phyloP scores from a whole-genome alignment of 2,888 invertebrate genomes.

The Linhomoeus sp. region DNA sequence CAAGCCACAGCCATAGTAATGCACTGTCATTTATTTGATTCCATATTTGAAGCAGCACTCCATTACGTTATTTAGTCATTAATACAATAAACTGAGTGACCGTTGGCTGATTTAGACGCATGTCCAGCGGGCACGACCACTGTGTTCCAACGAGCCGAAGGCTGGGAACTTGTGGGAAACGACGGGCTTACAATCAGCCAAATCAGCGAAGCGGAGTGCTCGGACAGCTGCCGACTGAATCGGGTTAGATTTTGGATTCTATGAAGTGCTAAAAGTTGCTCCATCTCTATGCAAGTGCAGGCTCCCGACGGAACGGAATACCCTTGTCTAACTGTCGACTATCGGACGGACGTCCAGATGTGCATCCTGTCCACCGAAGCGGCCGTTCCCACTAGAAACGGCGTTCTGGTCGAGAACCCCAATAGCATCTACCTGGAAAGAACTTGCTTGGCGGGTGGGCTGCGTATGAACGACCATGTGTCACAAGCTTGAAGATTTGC shows the following conservation, averaged over 20 bases:
- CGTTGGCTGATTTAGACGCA: not conserved
- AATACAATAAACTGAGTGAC: not conserved
- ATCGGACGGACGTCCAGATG: not conserved
- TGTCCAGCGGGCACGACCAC: not conserved
- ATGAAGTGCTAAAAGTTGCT: not conserved
- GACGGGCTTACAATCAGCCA: not conserved
- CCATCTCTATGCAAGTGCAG: not conserved
- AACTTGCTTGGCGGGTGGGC: conserved; percentile 1
- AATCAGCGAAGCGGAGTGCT: conserved; percentile 4
- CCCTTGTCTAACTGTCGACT: conserved; percentile 2
- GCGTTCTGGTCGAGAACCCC: conserved; percentile 1
- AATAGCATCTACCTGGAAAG: conserved; percentile 4
- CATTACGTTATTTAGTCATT: not conserved
- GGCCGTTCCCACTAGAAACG: not conserved
- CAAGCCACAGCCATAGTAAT: too few relatives aligned
- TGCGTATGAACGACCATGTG: not conserved
- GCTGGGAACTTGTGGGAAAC: conserved; percentile 4
- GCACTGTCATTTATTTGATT: too few relatives aligned
- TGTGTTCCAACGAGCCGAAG: conserved; percentile 4
- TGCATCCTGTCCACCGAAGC: conserved; percentile 4
- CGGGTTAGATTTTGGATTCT: not conserved
- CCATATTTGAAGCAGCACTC: too few relatives aligned
- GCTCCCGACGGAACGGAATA: conserved; percentile 1
- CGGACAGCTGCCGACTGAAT: conserved; percentile 1
- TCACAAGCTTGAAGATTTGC: too few relatives aligned